Base-by-base conservation (phyloP, 1,140 invertebrate species). In the Wasmannia auropunctata region DNA sequence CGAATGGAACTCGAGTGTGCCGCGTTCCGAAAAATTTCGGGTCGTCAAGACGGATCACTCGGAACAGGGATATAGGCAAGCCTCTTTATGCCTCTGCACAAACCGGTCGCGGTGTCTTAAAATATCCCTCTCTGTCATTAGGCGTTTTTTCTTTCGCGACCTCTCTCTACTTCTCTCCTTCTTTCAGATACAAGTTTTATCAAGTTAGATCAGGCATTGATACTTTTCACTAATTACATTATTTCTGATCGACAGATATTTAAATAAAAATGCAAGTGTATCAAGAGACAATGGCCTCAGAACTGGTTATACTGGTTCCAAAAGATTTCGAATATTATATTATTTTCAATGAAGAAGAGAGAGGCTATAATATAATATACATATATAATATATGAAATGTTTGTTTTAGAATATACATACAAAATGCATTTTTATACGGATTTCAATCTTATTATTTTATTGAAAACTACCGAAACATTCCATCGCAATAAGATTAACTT, bases 41-140 rank as follows among this genome's bases (percentile, higher is more conserved):
- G n/a, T 56, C 31, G 62, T 80, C 63, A 69, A 63, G 46, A 69
- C 11, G 34, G 34, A 80, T 80, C 25, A 74, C 37, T 60, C n/a
- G 25, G 28, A 70, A 70, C 31, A 31, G 19, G 7, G 34, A 83
- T 58, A 25, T 49, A 58, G 49, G 25, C 34, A 10, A 70, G 77
- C 25, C 37, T 74, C 51, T 74, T 72, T 54, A 34, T 74, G 37
- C 72, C 22, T 72, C 43, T 69, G 67, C 14, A 43, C 25, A 83
- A 83, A 83, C 79, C 79, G 79, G 79, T 83, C 79, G 67, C 37
- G 19, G 31, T 37, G n/a, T 83, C 79, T 83, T 83, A 83, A 83
- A 83, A 83, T 83, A 83, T 51, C 51, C 19, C 54, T 74, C 25
- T 56, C 67, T 74, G 67, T 83, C 54, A 58, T 83, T 83, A 72